phyloP scores from a whole-genome alignment of 2,888 invertebrate species.

The Scaptomyza parva region DNA sequence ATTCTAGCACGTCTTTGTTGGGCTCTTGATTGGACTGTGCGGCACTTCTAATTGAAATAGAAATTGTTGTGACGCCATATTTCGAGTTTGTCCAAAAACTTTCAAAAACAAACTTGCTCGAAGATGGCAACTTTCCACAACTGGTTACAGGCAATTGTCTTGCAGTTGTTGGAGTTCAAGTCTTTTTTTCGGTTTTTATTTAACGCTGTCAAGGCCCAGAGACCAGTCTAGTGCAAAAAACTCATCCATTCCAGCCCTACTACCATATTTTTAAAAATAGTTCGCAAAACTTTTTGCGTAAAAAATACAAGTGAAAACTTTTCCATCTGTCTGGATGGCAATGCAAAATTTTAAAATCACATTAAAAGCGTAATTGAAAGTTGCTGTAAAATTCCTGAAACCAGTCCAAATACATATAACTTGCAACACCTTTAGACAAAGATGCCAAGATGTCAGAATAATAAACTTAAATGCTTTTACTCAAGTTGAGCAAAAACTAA shows the following conservation, averaged over 20 bases:
- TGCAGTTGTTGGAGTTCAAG: conserved; percentile 24
- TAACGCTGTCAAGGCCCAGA: conserved; percentile 35
- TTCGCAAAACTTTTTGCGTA: conserved; percentile 45
- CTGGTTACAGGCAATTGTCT: conserved; percentile 42
- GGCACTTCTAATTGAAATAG: conserved; percentile 49
- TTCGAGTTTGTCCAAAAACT: conserved; percentile 7
- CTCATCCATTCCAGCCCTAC: neutral
- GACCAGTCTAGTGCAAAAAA: conserved; percentile 30
- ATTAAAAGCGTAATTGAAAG: conserved; percentile 53
- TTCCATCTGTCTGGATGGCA: conserved; percentile 20
- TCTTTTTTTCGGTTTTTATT: conserved; percentile 40
- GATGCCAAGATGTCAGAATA: neutral
- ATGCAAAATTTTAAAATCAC: conserved; percentile 40
- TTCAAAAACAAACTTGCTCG: conserved; percentile 33
- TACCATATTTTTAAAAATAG: conserved; percentile 47
- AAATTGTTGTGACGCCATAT: conserved; percentile 44
- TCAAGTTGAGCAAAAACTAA: neutral
- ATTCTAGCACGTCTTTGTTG: conserved; percentile 35
- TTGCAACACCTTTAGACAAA: conserved; percentile 28
- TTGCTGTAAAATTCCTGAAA: conserved; percentile 20
- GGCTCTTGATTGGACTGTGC: conserved; percentile 41
- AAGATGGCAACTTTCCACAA: conserved; percentile 35
- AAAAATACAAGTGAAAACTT: conserved; percentile 5
- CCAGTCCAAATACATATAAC: conserved; percentile 16
- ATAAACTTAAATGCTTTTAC: conserved; percentile 1